A percentile compares a stretch with the other conserved stretches of the same genome.
These are phyloP conservation scores for Gymnopithys bicolor DNA, from an alignment of 2,797 vertebrate species.

Conservation along the genomic window DNA sequence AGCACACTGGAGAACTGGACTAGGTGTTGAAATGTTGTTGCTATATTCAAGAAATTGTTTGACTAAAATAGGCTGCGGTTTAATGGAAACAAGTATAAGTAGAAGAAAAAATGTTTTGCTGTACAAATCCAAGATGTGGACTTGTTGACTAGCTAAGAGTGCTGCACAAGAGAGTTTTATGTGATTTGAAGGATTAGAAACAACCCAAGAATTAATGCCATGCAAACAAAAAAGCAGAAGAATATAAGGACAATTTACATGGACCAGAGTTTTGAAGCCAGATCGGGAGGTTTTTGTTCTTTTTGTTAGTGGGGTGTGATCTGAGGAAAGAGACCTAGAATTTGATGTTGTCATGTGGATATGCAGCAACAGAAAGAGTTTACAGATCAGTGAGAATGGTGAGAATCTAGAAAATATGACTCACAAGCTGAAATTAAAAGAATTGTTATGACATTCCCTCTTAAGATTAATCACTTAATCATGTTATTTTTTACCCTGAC, in stretches of 20 bases:
- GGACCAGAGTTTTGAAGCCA: neutral
- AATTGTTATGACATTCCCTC: neutral
- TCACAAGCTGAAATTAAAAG: neutral
- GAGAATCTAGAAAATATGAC: neutral
- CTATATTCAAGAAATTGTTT: neutral
- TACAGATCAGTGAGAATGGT: neutral
- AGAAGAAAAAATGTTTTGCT: neutral
- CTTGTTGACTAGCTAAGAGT: neutral
- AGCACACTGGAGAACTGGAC: neutral
- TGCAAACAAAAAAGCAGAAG: neutral
- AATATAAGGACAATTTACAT: neutral
- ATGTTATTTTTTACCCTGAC: neutral
- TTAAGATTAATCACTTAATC: neutral
- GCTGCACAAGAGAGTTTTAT: neutral
- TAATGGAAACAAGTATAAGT: neutral
- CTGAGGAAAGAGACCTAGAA: neutral
- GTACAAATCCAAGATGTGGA: neutral
- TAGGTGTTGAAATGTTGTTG: neutral
- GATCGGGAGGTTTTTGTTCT: neutral
- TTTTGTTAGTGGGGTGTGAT: neutral
- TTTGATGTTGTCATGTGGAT: neutral
- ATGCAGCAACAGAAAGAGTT: neutral
- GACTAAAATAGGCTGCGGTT: neutral
- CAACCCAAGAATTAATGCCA: neutral
- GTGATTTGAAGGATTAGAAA: neutral